Percentiles rank a stretch among this genome's conserved stretches.
Evolutionary conservation across 2,888 invertebrate species (phyloP).

Genomic region (Stenurella melanura): DNA sequence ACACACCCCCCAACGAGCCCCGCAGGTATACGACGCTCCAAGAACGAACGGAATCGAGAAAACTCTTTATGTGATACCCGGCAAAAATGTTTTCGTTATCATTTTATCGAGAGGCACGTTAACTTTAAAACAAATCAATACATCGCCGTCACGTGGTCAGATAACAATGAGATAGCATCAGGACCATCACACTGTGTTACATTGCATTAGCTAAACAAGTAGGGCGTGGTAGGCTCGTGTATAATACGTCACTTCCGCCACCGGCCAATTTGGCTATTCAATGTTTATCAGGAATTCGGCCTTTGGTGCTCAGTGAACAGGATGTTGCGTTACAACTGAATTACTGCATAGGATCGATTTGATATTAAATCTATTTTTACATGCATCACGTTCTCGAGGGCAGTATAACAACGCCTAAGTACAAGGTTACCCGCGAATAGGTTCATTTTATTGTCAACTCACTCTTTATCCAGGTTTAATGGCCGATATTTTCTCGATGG

Average conservation of each 20-base stretch:
- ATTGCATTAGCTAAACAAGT: conserved; percentile 28
- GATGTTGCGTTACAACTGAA: conserved; percentile 7
- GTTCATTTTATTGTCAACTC: too few relatives aligned
- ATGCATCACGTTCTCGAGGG: background rate
- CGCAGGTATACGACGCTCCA: background rate
- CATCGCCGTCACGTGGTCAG: conserved; percentile 44
- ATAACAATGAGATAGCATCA: conserved; percentile 45
- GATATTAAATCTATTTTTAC: background rate
- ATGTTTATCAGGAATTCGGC: background rate
- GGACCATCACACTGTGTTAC: conserved; percentile 20
- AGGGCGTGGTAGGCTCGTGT: conserved; percentile 16
- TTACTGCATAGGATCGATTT: background rate
- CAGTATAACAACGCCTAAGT: background rate
- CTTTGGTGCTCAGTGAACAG: background rate
- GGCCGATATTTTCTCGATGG: too few relatives aligned
- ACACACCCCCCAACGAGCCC: background rate
- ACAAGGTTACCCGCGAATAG: too few relatives aligned
- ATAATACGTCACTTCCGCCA: conserved; percentile 3
- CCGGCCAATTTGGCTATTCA: background rate
- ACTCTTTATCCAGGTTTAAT: too few relatives aligned
- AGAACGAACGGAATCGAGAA: background rate
- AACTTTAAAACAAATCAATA: conserved; percentile 52
- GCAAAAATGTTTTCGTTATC: conserved; percentile 17
- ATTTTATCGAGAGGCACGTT: conserved; percentile 20
- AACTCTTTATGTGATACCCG: background rate